Conservation (phyloP, 2,113 vertebrate genomes). For the Ellobius talpinus region DNA sequence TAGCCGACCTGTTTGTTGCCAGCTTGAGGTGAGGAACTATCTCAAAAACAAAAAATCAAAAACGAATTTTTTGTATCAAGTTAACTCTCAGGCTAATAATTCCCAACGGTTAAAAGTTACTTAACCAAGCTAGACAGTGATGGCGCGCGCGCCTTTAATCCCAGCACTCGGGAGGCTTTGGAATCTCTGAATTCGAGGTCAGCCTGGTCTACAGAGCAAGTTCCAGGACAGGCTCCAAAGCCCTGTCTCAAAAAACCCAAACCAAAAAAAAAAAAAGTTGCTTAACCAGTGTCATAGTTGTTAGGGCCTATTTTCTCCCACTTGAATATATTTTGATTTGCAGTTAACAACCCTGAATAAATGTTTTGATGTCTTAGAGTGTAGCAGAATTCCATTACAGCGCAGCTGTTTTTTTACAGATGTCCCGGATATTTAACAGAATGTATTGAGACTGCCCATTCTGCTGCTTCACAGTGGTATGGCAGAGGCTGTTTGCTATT, state of each 20-base stretch:
- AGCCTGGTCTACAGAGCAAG: no score
- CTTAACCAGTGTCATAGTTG: not conserved
- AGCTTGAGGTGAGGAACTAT: not conserved
- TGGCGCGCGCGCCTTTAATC: no score
- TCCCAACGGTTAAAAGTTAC: not conserved
- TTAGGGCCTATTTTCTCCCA: not conserved
- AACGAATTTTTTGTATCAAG: not conserved
- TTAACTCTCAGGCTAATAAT: slow-evolving; percentile 34
- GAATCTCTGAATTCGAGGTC: no score
- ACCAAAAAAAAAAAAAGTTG: no score
- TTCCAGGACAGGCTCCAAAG: no score
- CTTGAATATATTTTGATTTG: slow-evolving; percentile 49
- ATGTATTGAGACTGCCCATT: not conserved
- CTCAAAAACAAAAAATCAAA: not conserved
- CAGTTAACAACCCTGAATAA: not conserved
- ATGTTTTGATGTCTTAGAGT: not conserved
- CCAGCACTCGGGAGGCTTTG: no score
- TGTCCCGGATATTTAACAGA: not conserved
- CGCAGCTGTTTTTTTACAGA: slow-evolving; percentile 1
- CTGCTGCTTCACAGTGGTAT: not conserved
- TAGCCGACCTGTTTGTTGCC: not conserved
- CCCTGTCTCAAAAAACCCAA: no score
- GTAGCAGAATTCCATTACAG: not conserved
- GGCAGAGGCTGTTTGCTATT: not conserved
- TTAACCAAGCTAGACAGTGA: not conserved